Conservation (phyloP, 1,140 invertebrate species). For the Drosophila bipectinata region DNA sequence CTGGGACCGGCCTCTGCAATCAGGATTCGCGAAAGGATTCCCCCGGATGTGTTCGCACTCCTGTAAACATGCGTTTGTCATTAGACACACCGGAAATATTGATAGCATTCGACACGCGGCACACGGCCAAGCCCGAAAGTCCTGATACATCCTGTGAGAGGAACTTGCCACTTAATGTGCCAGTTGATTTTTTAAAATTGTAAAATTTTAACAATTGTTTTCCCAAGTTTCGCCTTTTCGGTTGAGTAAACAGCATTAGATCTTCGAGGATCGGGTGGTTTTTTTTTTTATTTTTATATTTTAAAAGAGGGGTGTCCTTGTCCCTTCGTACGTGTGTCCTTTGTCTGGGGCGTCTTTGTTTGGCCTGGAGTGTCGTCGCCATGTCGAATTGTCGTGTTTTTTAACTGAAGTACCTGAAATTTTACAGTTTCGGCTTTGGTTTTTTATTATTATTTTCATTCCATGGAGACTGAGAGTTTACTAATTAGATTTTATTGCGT, state of each 20-base stretch:
- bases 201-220: conserved; percentile 50
- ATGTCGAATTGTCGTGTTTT: conserved; percentile 66
- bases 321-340: conserved; percentile 63
- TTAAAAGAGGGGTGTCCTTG: conserved; percentile 39
- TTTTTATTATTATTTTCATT: conserved; percentile 29
- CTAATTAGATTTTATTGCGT: conserved; percentile 81
- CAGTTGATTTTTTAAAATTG: conserved; percentile 80
- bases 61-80: conserved; percentile 82
- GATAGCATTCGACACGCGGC: conserved; percentile 75
- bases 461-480: conserved; percentile 41
- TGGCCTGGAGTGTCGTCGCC: conserved; percentile 74
- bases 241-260: conserved; percentile 65
- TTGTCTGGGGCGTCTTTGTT: conserved; percentile 74
- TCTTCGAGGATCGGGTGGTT: conserved; percentile 46
- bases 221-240: conserved; percentile 57
- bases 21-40: conserved; percentile 32
- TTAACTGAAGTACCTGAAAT: conserved; percentile 71
- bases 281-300: conserved; percentile 38
- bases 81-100: conserved; percentile 83
- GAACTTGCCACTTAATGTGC: conserved; percentile 62
- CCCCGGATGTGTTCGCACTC: conserved; percentile 77
- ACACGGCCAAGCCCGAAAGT: conserved; percentile 37
- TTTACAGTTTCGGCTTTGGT: conserved; percentile 49
- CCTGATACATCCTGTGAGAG: conserved; percentile 5
- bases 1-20: conserved; percentile 47